Evolutionary conservation across 2,113 vertebrate genomes (phyloP).

Genomic region (Syngnathoides biaculeatus): DNA sequence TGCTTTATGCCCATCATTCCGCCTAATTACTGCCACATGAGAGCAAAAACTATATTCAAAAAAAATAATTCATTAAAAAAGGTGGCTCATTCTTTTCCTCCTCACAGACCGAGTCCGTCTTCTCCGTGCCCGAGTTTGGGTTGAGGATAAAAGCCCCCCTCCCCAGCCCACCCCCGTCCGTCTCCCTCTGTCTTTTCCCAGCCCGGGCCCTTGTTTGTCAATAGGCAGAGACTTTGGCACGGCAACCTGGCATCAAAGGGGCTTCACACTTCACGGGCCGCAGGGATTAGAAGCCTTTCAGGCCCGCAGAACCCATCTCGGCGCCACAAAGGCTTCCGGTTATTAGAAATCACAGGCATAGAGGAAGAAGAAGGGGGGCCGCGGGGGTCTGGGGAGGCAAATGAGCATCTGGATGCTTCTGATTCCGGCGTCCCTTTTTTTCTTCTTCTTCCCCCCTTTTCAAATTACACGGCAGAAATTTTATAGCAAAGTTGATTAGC

Average conservation of each 20-base stretch:
- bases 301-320: conserved; percentile 71
- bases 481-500: conserved; percentile 66
- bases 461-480: conserved; percentile 62
- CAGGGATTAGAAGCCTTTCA: conserved; percentile 79
- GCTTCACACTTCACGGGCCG: conserved; percentile 79
- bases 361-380: conserved; percentile 63
- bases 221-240: conserved; percentile 72
- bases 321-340: conserved; percentile 74
- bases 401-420: conserved; percentile 68
- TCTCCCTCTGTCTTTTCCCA: conserved; percentile 55
- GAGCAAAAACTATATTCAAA: conserved; percentile 33
- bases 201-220: conserved; percentile 74
- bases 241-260: conserved; percentile 77
- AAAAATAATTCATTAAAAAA: conserved; percentile 72
- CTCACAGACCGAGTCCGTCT: conserved; percentile 65
- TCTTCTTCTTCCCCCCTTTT: conserved; percentile 29
- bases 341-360: conserved; percentile 70
- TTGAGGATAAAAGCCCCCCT: conserved; percentile 46
- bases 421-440: conserved; percentile 58
- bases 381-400: conserved; percentile 54
- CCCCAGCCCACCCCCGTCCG: no score
- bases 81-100: conserved; percentile 69
- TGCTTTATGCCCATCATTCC: conserved; percentile 65
- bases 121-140: conserved; percentile 59
- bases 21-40: conserved; percentile 69